Conservation (phyloP, 2,797 vertebrate species). For the Eptatretus atami region DNA sequence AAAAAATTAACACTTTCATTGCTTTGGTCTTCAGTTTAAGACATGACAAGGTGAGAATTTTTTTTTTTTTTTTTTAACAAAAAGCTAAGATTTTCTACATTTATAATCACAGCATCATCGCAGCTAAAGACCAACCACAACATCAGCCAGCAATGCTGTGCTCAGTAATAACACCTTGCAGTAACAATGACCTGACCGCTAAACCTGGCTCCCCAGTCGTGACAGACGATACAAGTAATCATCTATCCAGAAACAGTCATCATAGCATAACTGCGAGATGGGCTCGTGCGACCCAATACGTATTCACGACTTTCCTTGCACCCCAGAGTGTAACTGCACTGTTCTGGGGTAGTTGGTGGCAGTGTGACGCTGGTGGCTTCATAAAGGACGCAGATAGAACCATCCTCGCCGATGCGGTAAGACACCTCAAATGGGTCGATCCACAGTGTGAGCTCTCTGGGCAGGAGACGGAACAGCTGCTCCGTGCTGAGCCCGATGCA, state of each 20-base stretch:
- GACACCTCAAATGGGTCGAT: constrained; percentile 43
- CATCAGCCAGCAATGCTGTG: neutral
- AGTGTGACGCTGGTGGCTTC: constrained; percentile 14
- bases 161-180: constrained; percentile 1
- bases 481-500: constrained; percentile 23
- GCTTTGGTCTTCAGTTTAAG: no score
- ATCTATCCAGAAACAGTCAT: constrained; percentile 1
- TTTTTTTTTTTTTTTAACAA: no score
- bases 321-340: neutral
- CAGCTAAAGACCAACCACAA: constrained; percentile 4
- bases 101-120: neutral
- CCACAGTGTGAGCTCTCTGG: constrained; percentile 40
- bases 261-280: constrained; percentile 2
- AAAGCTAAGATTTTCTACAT: neutral
- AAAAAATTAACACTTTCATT: no score
- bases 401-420: constrained; percentile 39
- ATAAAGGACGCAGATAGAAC: constrained; percentile 39
- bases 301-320: neutral
- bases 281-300: neutral
- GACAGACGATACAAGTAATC: no score
- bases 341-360: neutral
- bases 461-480: constrained; percentile 24
- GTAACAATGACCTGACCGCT: neutral
- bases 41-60: no score
- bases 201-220: neutral